phyloP scores from a whole-genome alignment of 2,113 vertebrate genomes.

The Bucco capensis region DNA sequence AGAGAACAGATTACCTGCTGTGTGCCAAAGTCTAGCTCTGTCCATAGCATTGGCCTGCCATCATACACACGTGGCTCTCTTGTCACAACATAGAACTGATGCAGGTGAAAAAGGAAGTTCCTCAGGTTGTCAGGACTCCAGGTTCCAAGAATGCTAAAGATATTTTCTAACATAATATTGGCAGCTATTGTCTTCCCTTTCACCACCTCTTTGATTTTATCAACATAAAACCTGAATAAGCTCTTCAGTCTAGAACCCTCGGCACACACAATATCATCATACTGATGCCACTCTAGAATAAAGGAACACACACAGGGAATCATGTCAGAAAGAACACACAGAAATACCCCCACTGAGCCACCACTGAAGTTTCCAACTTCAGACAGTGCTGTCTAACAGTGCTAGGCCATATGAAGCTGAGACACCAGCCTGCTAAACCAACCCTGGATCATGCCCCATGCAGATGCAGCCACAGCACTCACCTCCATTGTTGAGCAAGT shows the following conservation, averaged over 20 bases:
- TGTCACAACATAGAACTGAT: slow-evolving; percentile 74
- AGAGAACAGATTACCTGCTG: slow-evolving; percentile 68
- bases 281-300: slow-evolving; percentile 89
- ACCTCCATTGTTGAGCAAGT: background rate
- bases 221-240: rapidly evolving
- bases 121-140: slow-evolving; percentile 76
- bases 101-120: slow-evolving; percentile 76
- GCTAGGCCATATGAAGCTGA: background rate
- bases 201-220: slow-evolving; percentile 23
- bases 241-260: rapidly evolving
- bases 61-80: slow-evolving; percentile 63
- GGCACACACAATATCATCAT: slow-evolving; percentile 87
- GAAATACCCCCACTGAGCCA: background rate
- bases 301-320: too few relatives aligned
- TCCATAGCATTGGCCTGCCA: background rate
- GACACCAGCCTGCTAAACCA: background rate
- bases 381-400: background rate
- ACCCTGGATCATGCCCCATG: rapidly evolving
- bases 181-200: slow-evolving; percentile 79
- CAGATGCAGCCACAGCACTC: background rate
- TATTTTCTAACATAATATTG: slow-evolving; percentile 76
- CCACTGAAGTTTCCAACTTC: background rate
- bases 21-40: slow-evolving; percentile 9
- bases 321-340: too few relatives aligned
- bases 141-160: slow-evolving; percentile 80